These are phyloP conservation scores for Rhinichthys osculus DNA, from an alignment of 2,797 vertebrate species.

Conservation along the genomic window DNA sequence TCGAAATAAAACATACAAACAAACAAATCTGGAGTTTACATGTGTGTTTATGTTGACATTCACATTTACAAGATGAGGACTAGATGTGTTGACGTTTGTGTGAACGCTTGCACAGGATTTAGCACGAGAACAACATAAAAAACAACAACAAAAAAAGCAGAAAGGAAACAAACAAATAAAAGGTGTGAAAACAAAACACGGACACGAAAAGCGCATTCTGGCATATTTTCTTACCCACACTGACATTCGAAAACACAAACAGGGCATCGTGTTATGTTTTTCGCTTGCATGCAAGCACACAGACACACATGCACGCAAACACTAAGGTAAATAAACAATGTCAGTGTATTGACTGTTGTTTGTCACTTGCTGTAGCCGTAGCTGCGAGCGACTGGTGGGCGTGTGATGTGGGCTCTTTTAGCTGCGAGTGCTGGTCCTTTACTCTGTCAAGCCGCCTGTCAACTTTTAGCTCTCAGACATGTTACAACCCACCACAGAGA, in stretches of 20 bases:
- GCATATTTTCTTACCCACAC: conserved; percentile 45
- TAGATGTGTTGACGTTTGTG: conserved; percentile 36
- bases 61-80: background rate
- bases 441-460: conserved; percentile 81
- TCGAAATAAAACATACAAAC: background rate
- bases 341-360: conserved; percentile 76
- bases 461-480: conserved; percentile 83
- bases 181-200: conserved; percentile 46
- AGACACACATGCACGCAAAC: conserved; percentile 50
- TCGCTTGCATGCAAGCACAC: conserved; percentile 61
- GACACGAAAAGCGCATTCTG: conserved; percentile 45
- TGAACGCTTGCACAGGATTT: conserved; percentile 56
- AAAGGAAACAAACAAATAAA: conserved; percentile 33
- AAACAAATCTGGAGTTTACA: background rate
- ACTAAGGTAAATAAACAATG: conserved; percentile 52
- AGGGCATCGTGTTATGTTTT: conserved; percentile 39
- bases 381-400: conserved; percentile 73
- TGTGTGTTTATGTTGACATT: background rate
- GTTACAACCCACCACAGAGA: conserved; percentile 67
- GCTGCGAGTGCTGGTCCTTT: conserved; percentile 80
- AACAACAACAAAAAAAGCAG: conserved; percentile 46
- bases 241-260: conserved; percentile 46
- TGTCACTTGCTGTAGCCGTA: conserved; percentile 82
- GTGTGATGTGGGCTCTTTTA: conserved; percentile 75
- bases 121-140: conserved; percentile 55